Percentiles rank a stretch among this genome's conserved stretches.
Conservation (phyloP, 2,113 vertebrate species). For the Isurus oxyrinchus region DNA sequence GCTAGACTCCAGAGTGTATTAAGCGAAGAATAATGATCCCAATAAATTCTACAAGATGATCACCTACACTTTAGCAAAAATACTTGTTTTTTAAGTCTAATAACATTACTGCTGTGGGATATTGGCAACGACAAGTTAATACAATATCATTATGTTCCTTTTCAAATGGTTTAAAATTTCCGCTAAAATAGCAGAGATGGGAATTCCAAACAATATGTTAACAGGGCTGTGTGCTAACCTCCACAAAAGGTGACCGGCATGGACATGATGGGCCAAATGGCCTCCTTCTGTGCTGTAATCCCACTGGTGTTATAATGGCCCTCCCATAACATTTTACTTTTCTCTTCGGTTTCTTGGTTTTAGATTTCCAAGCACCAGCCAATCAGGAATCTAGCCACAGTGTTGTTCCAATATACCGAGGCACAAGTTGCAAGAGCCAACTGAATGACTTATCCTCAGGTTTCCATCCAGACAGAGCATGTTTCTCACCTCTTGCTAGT, state of each 20-base stretch:
- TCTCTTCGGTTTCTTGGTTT: not conserved
- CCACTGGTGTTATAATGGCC: not conserved
- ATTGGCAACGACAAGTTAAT: not conserved
- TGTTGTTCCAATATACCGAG: not conserved
- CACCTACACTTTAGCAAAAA: not conserved
- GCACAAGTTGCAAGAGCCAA: not conserved
- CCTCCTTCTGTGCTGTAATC: not conserved
- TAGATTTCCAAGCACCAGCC: not conserved
- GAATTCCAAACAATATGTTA: not conserved
- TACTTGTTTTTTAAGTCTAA: not conserved
- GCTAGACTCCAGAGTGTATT: not conserved
- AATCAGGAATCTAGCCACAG: not conserved
- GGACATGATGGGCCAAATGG: no score
- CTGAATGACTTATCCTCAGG: not conserved
- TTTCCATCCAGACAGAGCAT: not conserved
- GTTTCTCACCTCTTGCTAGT: not conserved
- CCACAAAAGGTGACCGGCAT: not conserved
- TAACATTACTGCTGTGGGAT: not conserved
- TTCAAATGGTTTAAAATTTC: not conserved
- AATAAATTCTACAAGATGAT: not conserved
- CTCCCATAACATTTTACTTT: not conserved
- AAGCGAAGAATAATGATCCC: not conserved
- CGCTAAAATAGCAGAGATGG: not conserved
- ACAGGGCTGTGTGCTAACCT: not conserved
- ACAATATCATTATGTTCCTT: not conserved